These are phyloP conservation scores for Sycon ciliatum DNA, from an alignment of 37 sponge, comb jelly and placozoan species.

Conservation along the genomic window DNA sequence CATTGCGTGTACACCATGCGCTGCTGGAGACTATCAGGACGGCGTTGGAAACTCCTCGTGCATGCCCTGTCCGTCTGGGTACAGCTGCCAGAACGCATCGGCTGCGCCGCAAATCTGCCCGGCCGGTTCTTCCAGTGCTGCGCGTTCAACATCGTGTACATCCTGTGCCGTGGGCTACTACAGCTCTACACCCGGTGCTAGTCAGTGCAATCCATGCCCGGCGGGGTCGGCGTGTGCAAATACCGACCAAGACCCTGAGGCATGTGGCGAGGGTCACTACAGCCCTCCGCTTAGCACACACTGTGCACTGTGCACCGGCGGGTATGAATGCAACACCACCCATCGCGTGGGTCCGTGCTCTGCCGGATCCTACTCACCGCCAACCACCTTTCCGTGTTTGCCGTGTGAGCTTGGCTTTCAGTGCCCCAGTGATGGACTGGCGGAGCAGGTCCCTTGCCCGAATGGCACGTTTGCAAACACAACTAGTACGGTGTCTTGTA, in stretches of 20 bases:
- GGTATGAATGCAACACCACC: background rate
- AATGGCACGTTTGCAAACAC: constrained; percentile 18
- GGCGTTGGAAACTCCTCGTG: no score
- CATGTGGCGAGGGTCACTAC: background rate
- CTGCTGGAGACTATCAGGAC: no score
- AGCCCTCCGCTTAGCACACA: background rate
- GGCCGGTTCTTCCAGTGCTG: constrained; percentile 17
- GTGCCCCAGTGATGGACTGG: background rate
- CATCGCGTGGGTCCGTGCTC: background rate
- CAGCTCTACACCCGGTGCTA: background rate
- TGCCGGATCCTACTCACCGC: background rate
- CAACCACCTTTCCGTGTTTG: background rate
- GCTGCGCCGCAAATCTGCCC: constrained; percentile 13
- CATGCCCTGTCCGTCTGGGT: background rate
- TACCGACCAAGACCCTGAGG: background rate
- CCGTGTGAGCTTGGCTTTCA: background rate
- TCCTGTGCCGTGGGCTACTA: constrained; percentile 24
- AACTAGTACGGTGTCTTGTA: background rate
- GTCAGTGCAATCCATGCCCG: constrained; percentile 26
- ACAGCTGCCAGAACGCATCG: background rate
- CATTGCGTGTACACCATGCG: no score
- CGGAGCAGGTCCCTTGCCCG: constrained; percentile 13
- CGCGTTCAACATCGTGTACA: background rate
- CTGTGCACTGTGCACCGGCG: background rate
- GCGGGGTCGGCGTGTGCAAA: constrained; percentile 17